Percentiles rank a stretch among this genome's conserved stretches.
phyloP scores from a whole-genome alignment of 2,113 vertebrate genomes.

The Proterorhinus semilunaris region DNA sequence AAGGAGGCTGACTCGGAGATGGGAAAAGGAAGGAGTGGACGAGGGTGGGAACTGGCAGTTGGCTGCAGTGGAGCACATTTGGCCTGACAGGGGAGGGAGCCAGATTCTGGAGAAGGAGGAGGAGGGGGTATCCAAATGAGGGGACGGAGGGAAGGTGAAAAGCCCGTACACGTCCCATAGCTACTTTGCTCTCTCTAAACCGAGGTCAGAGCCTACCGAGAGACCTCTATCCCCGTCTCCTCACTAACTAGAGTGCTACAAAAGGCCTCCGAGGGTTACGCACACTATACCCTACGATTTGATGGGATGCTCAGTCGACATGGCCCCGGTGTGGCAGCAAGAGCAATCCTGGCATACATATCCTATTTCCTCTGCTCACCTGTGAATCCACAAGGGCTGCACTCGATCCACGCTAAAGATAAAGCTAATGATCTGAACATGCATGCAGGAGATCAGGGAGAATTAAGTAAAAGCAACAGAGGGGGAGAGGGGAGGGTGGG shows the following conservation, averaged over 20 bases:
- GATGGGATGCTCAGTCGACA: conserved; percentile 8
- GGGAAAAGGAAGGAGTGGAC: conserved; percentile 15
- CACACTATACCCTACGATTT: conserved; percentile 17
- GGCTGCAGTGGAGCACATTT: conserved; percentile 19
- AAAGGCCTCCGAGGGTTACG: conserved; percentile 34
- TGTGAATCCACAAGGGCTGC: conserved; percentile 24
- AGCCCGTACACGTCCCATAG: conserved; percentile 21
- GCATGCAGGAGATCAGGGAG: conserved; percentile 26
- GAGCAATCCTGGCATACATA: conserved; percentile 28
- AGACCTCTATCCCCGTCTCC: conserved; percentile 54
- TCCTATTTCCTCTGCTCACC: conserved; percentile 39
- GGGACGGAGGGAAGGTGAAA: conserved; percentile 30
- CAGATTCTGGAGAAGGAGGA: conserved; percentile 22
- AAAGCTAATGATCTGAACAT: conserved; percentile 49
- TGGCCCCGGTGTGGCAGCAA: conserved; percentile 14
- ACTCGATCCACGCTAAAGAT: conserved; percentile 34
- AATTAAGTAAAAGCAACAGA: conserved; percentile 44
- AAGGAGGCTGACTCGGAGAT: not conserved
- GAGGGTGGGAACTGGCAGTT: conserved; percentile 9
- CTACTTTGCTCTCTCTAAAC: conserved; percentile 39
- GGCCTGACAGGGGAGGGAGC: conserved; percentile 11
- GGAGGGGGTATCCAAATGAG: conserved; percentile 27
- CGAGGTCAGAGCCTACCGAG: conserved; percentile 59
- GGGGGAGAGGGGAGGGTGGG: not conserved
- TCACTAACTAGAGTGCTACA: conserved; percentile 48